These are phyloP conservation scores for Gymnoscelis rufifasciata DNA, from an alignment of 2,888 invertebrate genomes.

Conservation along the genomic window DNA sequence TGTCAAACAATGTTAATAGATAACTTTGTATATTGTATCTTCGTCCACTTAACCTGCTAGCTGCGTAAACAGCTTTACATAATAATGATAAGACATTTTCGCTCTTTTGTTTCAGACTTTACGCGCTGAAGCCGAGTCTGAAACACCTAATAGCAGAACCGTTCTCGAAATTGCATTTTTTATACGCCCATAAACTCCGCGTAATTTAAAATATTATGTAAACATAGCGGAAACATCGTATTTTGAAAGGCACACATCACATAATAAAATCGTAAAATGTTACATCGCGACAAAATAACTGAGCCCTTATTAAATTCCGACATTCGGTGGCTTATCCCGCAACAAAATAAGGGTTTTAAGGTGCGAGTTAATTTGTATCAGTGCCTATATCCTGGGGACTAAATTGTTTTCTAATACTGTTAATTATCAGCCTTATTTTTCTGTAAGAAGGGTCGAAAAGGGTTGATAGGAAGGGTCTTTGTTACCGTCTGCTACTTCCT, in stretches of 20 bases:
- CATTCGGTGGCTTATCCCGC: constrained; percentile 42
- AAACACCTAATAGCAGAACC: background rate
- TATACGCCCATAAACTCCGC: constrained; percentile 32
- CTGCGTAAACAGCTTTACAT: no score
- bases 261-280: constrained; percentile 64
- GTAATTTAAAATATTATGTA: constrained; percentile 66
- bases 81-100: no score
- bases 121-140: background rate
- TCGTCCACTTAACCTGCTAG: no score
- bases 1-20: no score
- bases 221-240: constrained; percentile 54
- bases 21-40: no score
- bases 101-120: no score
- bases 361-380: constrained; percentile 14
- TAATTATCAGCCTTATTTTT: constrained; percentile 9
- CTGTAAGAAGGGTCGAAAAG: background rate
- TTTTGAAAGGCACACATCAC: constrained; percentile 49
- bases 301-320: constrained; percentile 56
- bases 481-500: background rate
- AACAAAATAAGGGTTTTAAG: constrained; percentile 36
- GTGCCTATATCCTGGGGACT: constrained; percentile 2
- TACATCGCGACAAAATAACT: constrained; percentile 49
- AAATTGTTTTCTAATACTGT: constrained; percentile 14
- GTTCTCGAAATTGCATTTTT: constrained; percentile 6
- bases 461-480: background rate